A percentile compares a stretch with the other conserved stretches of the same genome.
Conservation (phyloP, 1,140 invertebrate genomes). For the Kradibia gibbosae region DNA sequence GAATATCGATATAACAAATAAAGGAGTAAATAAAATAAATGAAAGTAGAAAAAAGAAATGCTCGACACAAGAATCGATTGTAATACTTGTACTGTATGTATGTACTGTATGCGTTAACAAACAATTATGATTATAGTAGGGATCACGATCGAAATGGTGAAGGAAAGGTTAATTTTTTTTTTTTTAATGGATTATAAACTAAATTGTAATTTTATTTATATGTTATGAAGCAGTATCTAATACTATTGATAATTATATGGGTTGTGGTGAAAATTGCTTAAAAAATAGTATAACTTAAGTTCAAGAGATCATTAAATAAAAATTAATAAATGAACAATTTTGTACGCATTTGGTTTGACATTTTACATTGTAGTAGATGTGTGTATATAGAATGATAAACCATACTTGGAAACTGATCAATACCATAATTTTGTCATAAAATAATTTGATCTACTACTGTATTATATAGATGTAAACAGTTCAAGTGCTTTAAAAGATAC, state of each 20-base stretch:
- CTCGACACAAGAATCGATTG: background rate
- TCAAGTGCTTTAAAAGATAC: background rate
- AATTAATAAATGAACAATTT: too few species aligned
- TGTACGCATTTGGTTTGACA: too few species aligned
- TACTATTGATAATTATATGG: background rate
- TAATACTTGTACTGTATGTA: background rate
- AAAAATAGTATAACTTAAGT: too few species aligned
- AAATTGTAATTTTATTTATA: background rate
- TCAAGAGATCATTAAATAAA: too few species aligned
- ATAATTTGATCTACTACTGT: background rate
- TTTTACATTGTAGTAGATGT: too few species aligned
- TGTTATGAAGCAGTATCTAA: background rate
- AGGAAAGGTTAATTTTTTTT: background rate
- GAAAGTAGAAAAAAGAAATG: background rate
- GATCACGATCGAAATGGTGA: slow-evolving; percentile 22
- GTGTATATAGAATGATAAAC: too few species aligned
- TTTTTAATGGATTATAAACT: background rate
- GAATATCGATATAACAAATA: background rate
- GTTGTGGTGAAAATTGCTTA: background rate
- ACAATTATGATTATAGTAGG: background rate
- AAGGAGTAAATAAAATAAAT: background rate
- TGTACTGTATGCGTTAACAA: background rate
- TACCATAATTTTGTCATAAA: too few species aligned
- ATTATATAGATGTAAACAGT: background rate
- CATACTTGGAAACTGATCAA: too few species aligned